Evolutionary conservation across 1,140 invertebrate species (phyloP).

Genomic region (Camponotus pennsylvanicus): DNA sequence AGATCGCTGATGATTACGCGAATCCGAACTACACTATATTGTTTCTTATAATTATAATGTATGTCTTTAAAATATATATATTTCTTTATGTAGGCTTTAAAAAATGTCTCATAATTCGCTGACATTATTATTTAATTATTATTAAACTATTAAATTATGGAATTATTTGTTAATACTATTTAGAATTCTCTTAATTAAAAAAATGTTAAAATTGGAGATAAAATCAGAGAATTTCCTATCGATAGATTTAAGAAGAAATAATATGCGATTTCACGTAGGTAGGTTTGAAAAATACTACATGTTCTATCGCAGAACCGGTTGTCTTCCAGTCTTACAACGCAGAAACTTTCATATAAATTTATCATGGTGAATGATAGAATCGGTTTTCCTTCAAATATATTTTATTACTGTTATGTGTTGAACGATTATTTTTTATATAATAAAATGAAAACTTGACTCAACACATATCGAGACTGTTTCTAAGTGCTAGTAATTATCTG

Average conservation of each 20-base stretch:
- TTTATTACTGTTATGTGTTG: background rate
- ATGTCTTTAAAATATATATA: no score
- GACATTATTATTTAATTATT: no score
- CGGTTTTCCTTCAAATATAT: background rate
- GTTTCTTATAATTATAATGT: background rate
- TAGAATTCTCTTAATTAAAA: background rate
- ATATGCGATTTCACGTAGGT: background rate
- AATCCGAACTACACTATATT: background rate
- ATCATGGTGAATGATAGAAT: conserved; percentile 6
- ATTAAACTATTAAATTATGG: background rate
- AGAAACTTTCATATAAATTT: conserved; percentile 3
- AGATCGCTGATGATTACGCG: conserved; percentile 58
- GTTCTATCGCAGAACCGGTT: conserved; percentile 30
- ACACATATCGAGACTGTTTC: background rate
- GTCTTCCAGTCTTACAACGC: background rate
- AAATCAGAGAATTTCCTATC: background rate
- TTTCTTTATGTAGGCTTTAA: no score
- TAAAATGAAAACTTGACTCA: background rate
- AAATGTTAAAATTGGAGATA: background rate
- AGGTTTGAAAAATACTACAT: background rate
- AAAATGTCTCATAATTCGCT: background rate
- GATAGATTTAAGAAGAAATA: background rate
- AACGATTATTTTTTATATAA: background rate
- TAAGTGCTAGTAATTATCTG: background rate
- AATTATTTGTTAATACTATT: background rate